Conservation (phyloP, 2,797 vertebrate species). For the Hapalemur alaotrensis region DNA sequence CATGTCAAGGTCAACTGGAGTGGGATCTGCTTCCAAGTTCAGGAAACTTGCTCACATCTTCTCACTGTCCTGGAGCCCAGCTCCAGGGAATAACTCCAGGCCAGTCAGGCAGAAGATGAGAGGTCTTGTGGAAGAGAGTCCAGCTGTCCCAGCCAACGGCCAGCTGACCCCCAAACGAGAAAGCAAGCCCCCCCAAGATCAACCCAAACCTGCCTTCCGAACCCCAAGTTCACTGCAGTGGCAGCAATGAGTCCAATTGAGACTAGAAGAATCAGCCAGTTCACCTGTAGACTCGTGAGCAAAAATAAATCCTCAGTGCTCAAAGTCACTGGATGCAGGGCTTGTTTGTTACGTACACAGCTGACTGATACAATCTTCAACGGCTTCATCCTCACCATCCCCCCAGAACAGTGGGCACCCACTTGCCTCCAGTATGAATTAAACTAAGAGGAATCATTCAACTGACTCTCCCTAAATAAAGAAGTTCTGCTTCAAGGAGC, state of each 20-base stretch:
- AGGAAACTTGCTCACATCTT: fast-evolving
- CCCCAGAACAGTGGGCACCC: neutral
- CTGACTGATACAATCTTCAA: neutral
- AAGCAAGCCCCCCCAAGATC: neutral
- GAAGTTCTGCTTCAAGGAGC: neutral
- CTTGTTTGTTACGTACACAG: neutral
- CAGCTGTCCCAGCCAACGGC: neutral
- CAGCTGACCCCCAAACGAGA: neutral
- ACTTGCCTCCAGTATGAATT: neutral
- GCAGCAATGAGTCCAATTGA: neutral
- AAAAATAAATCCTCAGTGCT: neutral
- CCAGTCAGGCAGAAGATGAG: neutral
- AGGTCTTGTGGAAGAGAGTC: neutral
- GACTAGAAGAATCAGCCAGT: neutral
- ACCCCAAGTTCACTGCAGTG: neutral
- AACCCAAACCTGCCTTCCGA: neutral
- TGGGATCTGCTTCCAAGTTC: neutral
- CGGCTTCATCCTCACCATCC: neutral
- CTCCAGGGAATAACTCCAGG: neutral
- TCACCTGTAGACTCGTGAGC: neutral
- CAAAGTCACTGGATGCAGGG: neutral
- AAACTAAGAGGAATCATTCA: neutral
- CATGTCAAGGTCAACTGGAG: neutral
- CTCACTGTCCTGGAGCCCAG: neutral
- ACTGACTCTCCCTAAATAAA: neutral